A percentile compares a stretch with the other conserved stretches of the same genome.
These are phyloP conservation scores for Porites cylindrica DNA, from an alignment of 92 coral and sea anemone genomes.

Conservation along the genomic window DNA sequence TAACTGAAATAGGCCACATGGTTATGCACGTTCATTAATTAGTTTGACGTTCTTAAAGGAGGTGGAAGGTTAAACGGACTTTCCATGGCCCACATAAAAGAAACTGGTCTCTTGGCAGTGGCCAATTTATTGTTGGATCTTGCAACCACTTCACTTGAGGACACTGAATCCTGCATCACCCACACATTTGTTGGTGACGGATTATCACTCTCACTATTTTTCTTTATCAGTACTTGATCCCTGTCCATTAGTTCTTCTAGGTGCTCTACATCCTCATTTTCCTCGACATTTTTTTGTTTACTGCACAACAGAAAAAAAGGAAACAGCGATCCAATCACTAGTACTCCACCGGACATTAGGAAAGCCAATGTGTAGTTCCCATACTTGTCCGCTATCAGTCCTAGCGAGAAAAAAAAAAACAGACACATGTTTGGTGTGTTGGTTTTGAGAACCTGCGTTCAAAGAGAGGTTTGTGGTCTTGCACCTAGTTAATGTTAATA, in stretches of 20 bases:
- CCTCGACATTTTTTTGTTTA: not conserved
- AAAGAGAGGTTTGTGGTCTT: too few relatives aligned
- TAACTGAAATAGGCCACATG: too few relatives aligned
- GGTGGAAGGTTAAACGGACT: conserved; percentile 10
- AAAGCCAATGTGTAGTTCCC: conserved; percentile 37
- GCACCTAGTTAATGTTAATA: too few relatives aligned
- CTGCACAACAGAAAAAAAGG: conserved; percentile 32
- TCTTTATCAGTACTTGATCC: not conserved
- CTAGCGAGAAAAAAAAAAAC: not conserved
- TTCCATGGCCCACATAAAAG: conserved; percentile 43
- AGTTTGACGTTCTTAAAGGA: not conserved
- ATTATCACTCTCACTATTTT: not conserved
- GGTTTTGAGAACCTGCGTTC: not conserved
- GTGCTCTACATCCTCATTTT: not conserved
- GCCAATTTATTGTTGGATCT: not conserved
- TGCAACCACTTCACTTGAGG: not conserved
- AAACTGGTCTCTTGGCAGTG: conserved; percentile 33
- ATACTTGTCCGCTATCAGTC: conserved; percentile 40
- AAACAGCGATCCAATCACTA: conserved; percentile 14
- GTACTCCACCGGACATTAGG: conserved; percentile 28
- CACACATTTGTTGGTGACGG: not conserved
- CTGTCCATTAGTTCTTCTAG: conserved; percentile 51
- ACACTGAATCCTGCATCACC: not conserved
- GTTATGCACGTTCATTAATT: too few relatives aligned
- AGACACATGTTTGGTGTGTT: not conserved